Conservation (phyloP, 2,888 invertebrate species). For the Aphelenchoides bicaudatus region DNA sequence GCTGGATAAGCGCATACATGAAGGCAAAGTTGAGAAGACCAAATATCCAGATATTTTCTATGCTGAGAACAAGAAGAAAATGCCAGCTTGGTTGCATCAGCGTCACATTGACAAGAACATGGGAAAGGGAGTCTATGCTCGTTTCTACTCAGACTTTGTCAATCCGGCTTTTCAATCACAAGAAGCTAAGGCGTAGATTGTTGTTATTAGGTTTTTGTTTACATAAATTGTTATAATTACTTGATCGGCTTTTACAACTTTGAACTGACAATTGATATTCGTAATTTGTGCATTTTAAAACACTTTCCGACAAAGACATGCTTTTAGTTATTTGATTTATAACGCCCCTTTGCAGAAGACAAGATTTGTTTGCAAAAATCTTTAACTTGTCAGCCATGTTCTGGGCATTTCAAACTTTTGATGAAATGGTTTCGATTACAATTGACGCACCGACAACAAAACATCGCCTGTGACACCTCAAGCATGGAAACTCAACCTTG, state of each 20-base stretch:
- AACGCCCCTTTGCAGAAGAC: no score
- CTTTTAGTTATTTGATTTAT: background rate
- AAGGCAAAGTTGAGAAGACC: conserved; percentile 30
- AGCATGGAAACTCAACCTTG: no score
- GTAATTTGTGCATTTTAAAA: background rate
- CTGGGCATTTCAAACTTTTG: no score
- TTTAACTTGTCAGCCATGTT: no score
- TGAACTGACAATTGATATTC: background rate
- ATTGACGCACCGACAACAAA: no score
- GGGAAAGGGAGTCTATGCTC: conserved; percentile 32
- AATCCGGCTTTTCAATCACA: conserved; percentile 27
- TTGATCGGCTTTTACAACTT: background rate
- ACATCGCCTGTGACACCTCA: no score
- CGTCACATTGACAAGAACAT: conserved; percentile 29
- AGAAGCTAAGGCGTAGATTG: background rate
- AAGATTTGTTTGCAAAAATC: no score
- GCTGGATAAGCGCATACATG: conserved; percentile 66
- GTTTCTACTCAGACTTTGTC: conserved; percentile 32
- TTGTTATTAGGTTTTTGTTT: background rate
- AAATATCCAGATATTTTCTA: conserved; percentile 54
- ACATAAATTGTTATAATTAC: background rate
- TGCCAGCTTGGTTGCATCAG: conserved; percentile 50
- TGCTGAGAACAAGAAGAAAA: conserved; percentile 44
- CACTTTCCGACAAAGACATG: background rate
- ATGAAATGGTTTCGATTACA: no score